These are phyloP conservation scores for Ooceraea biroi DNA, from an alignment of 1,140 invertebrate genomes.

Conservation along the genomic window DNA sequence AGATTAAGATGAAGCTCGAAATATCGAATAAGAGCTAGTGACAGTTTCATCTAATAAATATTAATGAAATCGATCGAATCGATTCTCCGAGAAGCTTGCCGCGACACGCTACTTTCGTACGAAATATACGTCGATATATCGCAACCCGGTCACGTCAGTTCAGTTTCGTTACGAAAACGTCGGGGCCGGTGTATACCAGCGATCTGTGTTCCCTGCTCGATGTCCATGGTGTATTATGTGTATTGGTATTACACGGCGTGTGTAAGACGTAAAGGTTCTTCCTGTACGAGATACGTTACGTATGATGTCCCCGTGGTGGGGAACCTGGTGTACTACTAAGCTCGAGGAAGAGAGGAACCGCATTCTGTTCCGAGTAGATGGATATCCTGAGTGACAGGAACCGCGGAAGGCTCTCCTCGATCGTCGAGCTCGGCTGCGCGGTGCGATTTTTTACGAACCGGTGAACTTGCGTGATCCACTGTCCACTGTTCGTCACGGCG, in stretches of 20 bases:
- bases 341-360: slow-evolving; percentile 39
- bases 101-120: background rate
- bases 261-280: slow-evolving; percentile 12
- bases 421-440: background rate
- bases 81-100: background rate
- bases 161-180: background rate
- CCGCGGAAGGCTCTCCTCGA: slow-evolving; percentile 22
- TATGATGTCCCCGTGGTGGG: slow-evolving; percentile 49
- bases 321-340: slow-evolving; percentile 17
- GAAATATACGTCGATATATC: background rate
- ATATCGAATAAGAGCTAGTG: no score
- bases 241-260: background rate
- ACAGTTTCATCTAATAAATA: no score
- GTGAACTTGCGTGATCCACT: background rate
- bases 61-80: background rate
- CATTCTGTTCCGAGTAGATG: slow-evolving; percentile 18
- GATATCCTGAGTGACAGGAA: slow-evolving; percentile 14
- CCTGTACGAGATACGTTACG: background rate
- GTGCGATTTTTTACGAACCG: background rate
- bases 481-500: background rate
- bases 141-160: slow-evolving; percentile 20
- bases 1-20: background rate
- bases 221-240: background rate
- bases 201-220: slow-evolving; percentile 5
- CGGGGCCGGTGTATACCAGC: background rate